Conservation (phyloP, 2,888 invertebrate genomes). For the Clunio marinus region DNA sequence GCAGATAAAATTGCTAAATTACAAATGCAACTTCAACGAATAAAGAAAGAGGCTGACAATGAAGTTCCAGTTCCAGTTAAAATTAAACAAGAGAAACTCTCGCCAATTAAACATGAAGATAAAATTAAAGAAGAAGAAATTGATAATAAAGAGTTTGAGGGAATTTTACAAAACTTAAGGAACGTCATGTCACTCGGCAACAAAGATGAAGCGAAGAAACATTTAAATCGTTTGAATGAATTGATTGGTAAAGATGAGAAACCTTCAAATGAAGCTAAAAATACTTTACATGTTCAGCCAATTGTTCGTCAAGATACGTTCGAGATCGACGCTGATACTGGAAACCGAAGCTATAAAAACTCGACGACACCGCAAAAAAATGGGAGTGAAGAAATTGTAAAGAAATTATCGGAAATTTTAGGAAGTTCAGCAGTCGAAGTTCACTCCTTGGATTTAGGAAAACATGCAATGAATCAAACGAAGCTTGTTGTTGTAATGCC, state of each 20-base stretch:
- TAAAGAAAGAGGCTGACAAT: neutral
- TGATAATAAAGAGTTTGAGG: neutral
- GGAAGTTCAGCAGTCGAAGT: neutral
- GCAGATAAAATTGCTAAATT: neutral
- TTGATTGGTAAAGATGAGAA: neutral
- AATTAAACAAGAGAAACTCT: neutral
- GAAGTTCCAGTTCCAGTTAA: neutral
- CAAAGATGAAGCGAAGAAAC: slow-evolving; percentile 17
- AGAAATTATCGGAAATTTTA: neutral
- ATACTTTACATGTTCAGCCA: slow-evolving; percentile 8
- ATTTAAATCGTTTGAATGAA: neutral
- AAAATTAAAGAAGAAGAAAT: neutral
- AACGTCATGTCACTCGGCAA: neutral
- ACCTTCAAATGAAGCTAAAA: neutral
- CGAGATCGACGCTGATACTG: slow-evolving; percentile 17
- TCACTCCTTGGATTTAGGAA: neutral
- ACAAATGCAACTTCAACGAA: neutral
- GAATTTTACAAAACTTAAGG: neutral
- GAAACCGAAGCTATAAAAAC: neutral
- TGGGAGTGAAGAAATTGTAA: neutral
- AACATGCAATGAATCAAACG: neutral
- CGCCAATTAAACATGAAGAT: neutral
- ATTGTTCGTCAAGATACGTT: slow-evolving; percentile 33
- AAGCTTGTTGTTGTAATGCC: slow-evolving; percentile 1
- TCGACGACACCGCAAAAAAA: neutral